Evolutionary conservation across 2,888 invertebrate species (phyloP), one percentile per base, ranked within the genome.

Genomic region (Drepana falcataria): DNA sequence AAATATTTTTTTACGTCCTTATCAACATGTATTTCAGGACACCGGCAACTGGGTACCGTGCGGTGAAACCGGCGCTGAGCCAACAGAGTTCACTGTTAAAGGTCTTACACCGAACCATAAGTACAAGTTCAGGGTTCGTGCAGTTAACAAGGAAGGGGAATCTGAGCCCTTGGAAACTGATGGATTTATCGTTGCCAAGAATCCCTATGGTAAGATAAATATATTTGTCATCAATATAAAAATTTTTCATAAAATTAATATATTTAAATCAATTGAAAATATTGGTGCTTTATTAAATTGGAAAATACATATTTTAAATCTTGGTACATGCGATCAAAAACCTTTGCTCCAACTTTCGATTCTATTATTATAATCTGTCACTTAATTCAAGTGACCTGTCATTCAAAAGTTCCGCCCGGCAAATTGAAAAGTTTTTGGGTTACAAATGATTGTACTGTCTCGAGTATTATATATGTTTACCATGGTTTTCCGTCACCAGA

Each of bases 101-200:
- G 96, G 97, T 54, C 92, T 99, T 62, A 98, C 97, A 7, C 96
- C 98, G 47, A 96, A 99, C 87, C 97, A 98, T 91, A 97, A 98
- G 81, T 99, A 99, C 91, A 98, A 98, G 90, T 98, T 99, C 92
- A 94, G 99, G 63, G 99, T 99, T 0, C 96, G 96, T 65, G 99
- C 99, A 41, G 96, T 98, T 55, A 99, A 99, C 85, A 97, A 98
- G 79, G 98, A 99, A 88, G 99, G 99, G 49, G 98, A 98, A 87
- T 98, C 98, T 2, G 98, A 98, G 64, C 98, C 99, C 48, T 92
- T 99, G 63, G 98, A 97, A 82, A 96, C 97, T 9, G 95, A 95
- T 51, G 96, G 97, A 63, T 93, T 96, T 51, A 97, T 98, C 67
- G 75, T 95, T 56, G 99, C 99, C 49, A 98, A 96, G 87, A 99